Evolutionary conservation across 37 sponge, comb jelly and placozoan species (phyloP), one percentile per base, ranked within the genome.

Genomic region (Halisarca cf. caerulea): DNA sequence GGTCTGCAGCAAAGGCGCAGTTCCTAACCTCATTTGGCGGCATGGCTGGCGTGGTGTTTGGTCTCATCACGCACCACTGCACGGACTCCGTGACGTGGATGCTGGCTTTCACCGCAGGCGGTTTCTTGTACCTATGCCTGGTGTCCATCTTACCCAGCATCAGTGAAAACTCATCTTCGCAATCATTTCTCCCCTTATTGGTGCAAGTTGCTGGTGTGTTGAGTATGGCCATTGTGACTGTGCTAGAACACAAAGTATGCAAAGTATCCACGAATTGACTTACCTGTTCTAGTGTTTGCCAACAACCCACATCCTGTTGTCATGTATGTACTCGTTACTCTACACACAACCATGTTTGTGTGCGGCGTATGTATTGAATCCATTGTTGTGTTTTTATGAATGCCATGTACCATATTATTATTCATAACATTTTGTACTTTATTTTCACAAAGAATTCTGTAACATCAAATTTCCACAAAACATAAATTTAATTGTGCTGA

Each of bases 101-200:
- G 45, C 88, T 96, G 18, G 92, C 96, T 7, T 96, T 96, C 79
- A 93, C 96, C 25, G 94, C 96, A 40, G 96, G 96, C 24, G 96
- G 96, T 17, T 96, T 96, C 72, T 58, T 96, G 59, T 96, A 96
- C 85, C 89, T 96, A 0, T 74, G 90, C 3, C 53, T 96, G 45
- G 95, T 93, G 7, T 86, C 95, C 42, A 91, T 96, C 39, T 3
- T 93, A 9, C 96, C 96, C 3, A 47, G 30, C 24, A 43, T 84
- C n/a, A n/a, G 3, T 36, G 42, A 28, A 2, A 2, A 68, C 27
- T n/a, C 11, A 2, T 36, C 14, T 38, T 27, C 54, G 1, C 34
- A 20, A 11, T 40, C 77, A 5, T 21, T 23, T 39, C 25, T 74
- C 42, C 45, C 45, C n/a, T 74, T 74, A 2, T 2, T 74, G 42